These are phyloP conservation scores for Ganaspis brasiliensis DNA, from an alignment of 2,888 invertebrate species.

Conservation along the genomic window DNA sequence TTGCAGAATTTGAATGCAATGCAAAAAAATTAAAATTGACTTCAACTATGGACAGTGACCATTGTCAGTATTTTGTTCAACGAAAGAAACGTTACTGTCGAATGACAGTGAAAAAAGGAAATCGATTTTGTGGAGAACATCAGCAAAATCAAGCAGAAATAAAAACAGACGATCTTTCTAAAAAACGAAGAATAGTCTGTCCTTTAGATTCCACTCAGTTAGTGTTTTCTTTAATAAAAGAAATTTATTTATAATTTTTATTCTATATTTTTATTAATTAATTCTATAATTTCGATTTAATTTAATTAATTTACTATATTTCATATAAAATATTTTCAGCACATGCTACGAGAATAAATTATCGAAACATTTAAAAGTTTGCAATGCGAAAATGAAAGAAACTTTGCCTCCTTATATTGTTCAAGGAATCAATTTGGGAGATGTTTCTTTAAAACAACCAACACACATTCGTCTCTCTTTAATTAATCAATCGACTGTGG, in stretches of 20 bases:
- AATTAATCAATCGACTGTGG: constrained; percentile 66
- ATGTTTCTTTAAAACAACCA: constrained; percentile 60
- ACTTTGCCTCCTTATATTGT: constrained; percentile 82
- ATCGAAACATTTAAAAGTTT: constrained; percentile 86
- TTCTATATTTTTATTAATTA: too few species aligned
- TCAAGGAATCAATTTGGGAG: constrained; percentile 81
- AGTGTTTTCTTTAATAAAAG: constrained; percentile 70
- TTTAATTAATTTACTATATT: too few species aligned
- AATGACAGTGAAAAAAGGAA: constrained; percentile 87
- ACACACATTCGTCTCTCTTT: constrained; percentile 65
- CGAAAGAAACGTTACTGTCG: constrained; percentile 89
- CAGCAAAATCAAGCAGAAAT: constrained; percentile 53
- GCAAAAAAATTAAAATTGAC: too few species aligned
- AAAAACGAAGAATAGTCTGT: constrained; percentile 83
- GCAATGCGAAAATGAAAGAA: constrained; percentile 84
- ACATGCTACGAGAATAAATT: constrained; percentile 87
- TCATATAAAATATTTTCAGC: too few species aligned
- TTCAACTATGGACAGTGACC: constrained; percentile 47
- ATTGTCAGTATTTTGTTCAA: constrained; percentile 82
- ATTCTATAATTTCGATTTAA: too few species aligned
- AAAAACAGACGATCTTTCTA: constrained; percentile 55
- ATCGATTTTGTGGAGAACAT: constrained; percentile 88
- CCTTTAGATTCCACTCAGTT: constrained; percentile 89
- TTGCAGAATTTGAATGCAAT: too few species aligned
- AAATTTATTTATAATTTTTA: too few species aligned